Conservation (phyloP, 2,113 vertebrate species). For the Pelobates fuscus region DNA sequence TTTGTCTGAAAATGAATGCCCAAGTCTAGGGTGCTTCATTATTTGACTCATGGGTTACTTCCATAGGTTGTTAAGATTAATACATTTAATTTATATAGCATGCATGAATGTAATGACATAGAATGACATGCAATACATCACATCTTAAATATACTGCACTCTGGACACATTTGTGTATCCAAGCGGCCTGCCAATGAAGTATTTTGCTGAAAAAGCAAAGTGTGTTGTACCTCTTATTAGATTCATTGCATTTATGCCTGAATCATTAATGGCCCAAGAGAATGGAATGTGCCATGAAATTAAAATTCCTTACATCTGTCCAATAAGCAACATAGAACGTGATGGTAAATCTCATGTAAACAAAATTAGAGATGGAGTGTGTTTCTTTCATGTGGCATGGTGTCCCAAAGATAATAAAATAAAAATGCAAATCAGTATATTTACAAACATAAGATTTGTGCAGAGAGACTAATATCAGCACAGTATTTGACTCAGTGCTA, state of each 20-base stretch:
- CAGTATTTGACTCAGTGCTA: no score
- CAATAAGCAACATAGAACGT: neutral
- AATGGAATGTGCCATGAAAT: constrained; percentile 6
- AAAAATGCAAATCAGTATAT: constrained; percentile 48
- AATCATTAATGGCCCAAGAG: constrained; percentile 25
- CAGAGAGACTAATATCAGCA: no score
- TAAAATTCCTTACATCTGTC: neutral
- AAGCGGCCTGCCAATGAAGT: constrained; percentile 6
- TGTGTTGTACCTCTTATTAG: neutral
- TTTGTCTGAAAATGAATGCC: no score
- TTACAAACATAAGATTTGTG: no score
- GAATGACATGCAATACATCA: no score
- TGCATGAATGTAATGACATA: no score
- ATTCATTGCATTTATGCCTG: constrained; percentile 21
- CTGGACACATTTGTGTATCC: neutral
- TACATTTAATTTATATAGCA: no score
- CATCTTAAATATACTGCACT: no score
- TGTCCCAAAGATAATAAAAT: constrained; percentile 1
- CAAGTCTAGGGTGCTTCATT: no score
- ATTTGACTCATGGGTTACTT: no score
- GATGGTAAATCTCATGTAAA: constrained; percentile 11
- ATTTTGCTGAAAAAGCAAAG: constrained; percentile 1
- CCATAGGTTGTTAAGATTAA: no score
- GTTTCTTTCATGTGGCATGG: neutral
- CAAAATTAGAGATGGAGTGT: neutral